Conservation (phyloP, 53 echinoderm and acorn worm species). For the Temnopleurus reevesii region DNA sequence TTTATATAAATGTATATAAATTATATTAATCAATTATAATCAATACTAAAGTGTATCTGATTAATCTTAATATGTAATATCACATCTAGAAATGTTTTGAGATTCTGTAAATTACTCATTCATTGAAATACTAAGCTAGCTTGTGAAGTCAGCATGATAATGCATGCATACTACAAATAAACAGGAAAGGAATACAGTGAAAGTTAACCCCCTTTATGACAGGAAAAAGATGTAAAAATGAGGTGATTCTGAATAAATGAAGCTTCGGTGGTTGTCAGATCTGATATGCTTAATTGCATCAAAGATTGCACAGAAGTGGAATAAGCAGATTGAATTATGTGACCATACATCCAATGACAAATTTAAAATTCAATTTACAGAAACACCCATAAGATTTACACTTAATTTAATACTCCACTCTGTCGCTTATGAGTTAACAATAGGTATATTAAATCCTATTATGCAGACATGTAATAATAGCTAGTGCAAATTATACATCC, state of each 20-base stretch:
- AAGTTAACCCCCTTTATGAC: constrained; percentile 32
- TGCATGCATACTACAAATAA: not conserved
- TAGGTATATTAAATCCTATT: not conserved
- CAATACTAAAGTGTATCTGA: too few species aligned
- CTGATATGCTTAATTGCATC: constrained; percentile 19
- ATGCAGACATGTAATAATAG: not conserved
- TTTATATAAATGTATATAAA: too few species aligned
- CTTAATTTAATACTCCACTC: constrained; percentile 35
- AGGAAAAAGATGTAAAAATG: not conserved
- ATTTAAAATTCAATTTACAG: constrained; percentile 21
- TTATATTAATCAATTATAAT: too few species aligned
- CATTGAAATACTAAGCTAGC: constrained; percentile 16
- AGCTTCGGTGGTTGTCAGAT: constrained; percentile 28
- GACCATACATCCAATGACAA: constrained; percentile 37
- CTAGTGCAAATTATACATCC: constrained; percentile 18
- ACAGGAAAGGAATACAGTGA: not conserved
- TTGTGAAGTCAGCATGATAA: constrained; percentile 7
- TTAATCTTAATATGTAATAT: too few species aligned
- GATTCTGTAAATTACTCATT: not conserved
- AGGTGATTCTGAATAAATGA: constrained; percentile 35
- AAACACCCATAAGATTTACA: constrained; percentile 8
- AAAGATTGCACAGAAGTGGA: not conserved
- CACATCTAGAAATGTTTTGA: too few species aligned
- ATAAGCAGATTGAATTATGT: constrained; percentile 39
- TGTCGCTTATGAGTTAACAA: not conserved